Evolutionary conservation across 2,888 invertebrate species (phyloP).

Genomic region (Autographa pulchrina): DNA sequence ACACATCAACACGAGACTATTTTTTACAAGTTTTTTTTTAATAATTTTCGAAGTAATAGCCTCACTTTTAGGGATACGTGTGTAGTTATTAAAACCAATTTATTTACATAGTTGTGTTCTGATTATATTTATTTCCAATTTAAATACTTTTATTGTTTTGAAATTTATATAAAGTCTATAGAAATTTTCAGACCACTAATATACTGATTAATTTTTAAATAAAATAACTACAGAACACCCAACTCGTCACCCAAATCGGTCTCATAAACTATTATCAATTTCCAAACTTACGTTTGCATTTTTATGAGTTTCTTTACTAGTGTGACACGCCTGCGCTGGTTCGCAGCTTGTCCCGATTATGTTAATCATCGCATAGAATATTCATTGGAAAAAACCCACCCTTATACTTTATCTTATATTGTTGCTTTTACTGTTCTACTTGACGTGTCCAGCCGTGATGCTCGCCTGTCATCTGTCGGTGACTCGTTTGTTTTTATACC

Average conservation of each 20-base stretch:
- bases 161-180: no score
- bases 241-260: constrained; percentile 4
- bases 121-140: no score
- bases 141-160: no score
- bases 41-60: constrained; percentile 30
- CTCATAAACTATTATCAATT: constrained; percentile 60
- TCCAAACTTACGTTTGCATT: constrained; percentile 73
- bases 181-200: no score
- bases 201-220: constrained; percentile 19
- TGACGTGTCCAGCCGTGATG: constrained; percentile 58
- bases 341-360: constrained; percentile 84
- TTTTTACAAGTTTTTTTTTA: constrained; percentile 55
- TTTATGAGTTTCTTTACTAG: constrained; percentile 74
- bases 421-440: constrained; percentile 63
- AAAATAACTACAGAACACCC: constrained; percentile 45
- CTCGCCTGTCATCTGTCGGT: constrained; percentile 60
- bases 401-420: constrained; percentile 70
- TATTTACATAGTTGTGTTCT: neutral
- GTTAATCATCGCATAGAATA: constrained; percentile 80
- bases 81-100: constrained; percentile 18
- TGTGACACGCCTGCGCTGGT: constrained; percentile 69
- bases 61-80: constrained; percentile 47
- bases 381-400: constrained; percentile 78
- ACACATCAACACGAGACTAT: constrained; percentile 62
- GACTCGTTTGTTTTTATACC: constrained; percentile 49